Evolutionary conservation across 2,113 vertebrate genomes (phyloP).

Genomic region (Poeciliopsis prolifica): DNA sequence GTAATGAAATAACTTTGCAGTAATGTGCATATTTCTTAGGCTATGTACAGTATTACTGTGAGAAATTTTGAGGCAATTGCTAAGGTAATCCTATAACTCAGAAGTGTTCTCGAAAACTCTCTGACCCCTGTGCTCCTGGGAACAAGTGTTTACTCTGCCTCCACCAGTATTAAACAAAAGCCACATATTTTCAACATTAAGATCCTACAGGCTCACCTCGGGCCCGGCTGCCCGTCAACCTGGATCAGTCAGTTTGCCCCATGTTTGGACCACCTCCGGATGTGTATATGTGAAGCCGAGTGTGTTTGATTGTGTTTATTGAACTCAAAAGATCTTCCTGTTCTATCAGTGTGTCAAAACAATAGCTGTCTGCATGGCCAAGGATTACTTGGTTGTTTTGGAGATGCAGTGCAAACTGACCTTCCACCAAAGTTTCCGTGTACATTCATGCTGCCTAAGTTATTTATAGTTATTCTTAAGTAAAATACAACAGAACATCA

Average conservation of each 20-base stretch:
- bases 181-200: conserved; percentile 76
- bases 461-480: background rate
- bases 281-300: conserved; percentile 41
- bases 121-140: conserved; percentile 60
- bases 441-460: background rate
- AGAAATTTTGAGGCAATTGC: conserved; percentile 22
- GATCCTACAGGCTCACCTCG: conserved; percentile 59
- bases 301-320: conserved; percentile 47
- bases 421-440: background rate
- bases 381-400: conserved; percentile 8
- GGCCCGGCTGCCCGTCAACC: conserved; percentile 53
- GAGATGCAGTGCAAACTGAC: conserved; percentile 11
- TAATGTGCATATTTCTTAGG: conserved; percentile 12
- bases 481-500: background rate
- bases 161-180: conserved; percentile 64
- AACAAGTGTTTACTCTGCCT: conserved; percentile 68
- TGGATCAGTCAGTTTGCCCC: conserved; percentile 70
- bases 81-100: conserved; percentile 60
- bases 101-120: conserved; percentile 66
- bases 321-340: conserved; percentile 29
- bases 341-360: conserved; percentile 17
- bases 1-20: no score
- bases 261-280: conserved; percentile 67
- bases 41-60: conserved; percentile 24
- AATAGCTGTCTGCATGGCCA: background rate